Evolutionary conservation across 2,888 invertebrate genomes (phyloP).

Genomic region (Meliscaeva auricollis): DNA sequence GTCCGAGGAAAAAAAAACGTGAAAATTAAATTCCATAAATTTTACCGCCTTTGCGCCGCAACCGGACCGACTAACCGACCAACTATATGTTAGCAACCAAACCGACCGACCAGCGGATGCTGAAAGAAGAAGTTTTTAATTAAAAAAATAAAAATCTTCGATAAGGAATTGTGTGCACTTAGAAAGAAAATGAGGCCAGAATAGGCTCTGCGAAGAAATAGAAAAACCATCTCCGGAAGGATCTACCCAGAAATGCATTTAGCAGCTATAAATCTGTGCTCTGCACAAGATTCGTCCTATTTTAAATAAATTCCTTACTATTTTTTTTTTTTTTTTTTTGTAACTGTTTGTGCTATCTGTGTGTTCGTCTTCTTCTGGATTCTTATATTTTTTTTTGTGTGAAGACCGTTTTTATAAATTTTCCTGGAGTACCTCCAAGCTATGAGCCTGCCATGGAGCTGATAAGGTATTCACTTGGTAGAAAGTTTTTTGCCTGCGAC

Average conservation of each 20-base stretch:
- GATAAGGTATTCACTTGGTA: constrained; percentile 69
- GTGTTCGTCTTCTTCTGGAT: constrained; percentile 3
- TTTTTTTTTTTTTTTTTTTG: background rate
- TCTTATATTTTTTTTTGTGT: constrained; percentile 20
- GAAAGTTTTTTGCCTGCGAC: constrained; percentile 45
- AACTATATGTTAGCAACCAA: too few relatives aligned
- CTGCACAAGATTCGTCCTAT: constrained; percentile 36
- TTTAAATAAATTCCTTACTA: constrained; percentile 29
- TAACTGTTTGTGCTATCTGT: background rate
- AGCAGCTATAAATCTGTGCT: constrained; percentile 70
- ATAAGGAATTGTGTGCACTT: constrained; percentile 70
- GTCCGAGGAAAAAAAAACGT: constrained; percentile 41
- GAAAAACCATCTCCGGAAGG: constrained; percentile 55
- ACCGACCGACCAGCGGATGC: constrained; percentile 32
- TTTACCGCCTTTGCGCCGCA: background rate
- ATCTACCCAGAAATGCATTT: constrained; percentile 67
- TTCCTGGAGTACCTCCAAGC: constrained; percentile 33
- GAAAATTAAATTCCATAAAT: constrained; percentile 76
- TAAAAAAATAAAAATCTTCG: constrained; percentile 73
- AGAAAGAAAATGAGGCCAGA: constrained; percentile 39
- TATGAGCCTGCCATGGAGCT: constrained; percentile 56
- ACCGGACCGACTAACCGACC: background rate
- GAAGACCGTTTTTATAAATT: constrained; percentile 55
- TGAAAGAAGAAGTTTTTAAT: constrained; percentile 74
- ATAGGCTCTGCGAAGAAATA: constrained; percentile 58